Base-by-base conservation (phyloP, 2,797 vertebrate genomes). In the Syngnathus rostellatus region DNA sequence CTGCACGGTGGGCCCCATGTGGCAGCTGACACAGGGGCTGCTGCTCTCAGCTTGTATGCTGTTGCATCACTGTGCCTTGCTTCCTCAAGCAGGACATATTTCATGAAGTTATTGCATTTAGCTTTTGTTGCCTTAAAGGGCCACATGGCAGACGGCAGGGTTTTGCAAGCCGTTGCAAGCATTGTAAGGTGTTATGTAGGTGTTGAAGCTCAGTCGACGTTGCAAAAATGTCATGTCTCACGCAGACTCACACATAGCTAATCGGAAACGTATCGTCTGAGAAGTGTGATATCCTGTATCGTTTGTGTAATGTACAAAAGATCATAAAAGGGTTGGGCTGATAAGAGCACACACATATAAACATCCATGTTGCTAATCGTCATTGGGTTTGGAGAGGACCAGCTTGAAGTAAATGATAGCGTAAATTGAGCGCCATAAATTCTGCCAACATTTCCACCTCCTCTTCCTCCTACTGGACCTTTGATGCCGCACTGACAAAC, bases 201-300 rank as follows among this genome's bases (percentile, higher is more conserved):
- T 68, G 73, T 69, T 41, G 51, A 43, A 68, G 64, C 46, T 8
- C 64, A 71, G 53, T 37, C 67, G 70, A 69, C 21, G 4, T 21
- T 1, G n/a, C 65, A 66, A 76, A 63, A 71, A 68, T 37, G 48
- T 68, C 81, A 71, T 41, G 74, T 84, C 82, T 81, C 67, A 75
- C 76, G 76, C 31, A 31, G 31, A 31, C 31, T 31, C 78, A 65
- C 76, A 72, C 75, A 64, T 58, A 4, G 53, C 68, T 81, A 77
- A 80, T 84, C 79, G 54, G 69, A 77, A 77, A 61, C 65, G 70
- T 76, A 16, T 85, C 85, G 82, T 87, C 86, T 84, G 68, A 72
- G 73, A 83, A 72, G 82, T 86, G 83, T 85, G 76, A 87, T 82
- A 79, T 87, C 88, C 85, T 83, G 84, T 88, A 83, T 85, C 43